Conservation (phyloP, 2,797 vertebrate genomes). For the Notolepis coatsorum region DNA sequence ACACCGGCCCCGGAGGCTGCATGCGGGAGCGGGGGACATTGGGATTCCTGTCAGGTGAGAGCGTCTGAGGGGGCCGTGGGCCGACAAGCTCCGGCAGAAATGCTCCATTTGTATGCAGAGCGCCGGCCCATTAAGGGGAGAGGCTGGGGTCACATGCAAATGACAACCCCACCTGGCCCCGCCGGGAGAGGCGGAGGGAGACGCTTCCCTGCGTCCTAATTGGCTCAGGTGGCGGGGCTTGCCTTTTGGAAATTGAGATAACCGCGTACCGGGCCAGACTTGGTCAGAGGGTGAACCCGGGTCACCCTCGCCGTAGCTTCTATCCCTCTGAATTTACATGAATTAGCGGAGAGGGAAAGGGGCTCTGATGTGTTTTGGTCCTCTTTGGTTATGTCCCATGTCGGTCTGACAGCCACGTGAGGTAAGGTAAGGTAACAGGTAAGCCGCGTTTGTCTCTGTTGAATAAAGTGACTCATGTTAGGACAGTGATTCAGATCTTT, state of each 20-base stretch:
- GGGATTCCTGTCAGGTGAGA: slow-evolving; percentile 82
- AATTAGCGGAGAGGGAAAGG: slow-evolving; percentile 44
- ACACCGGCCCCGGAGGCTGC: slow-evolving; percentile 59
- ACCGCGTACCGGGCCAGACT: slow-evolving; percentile 67
- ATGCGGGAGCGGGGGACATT: slow-evolving; percentile 61
- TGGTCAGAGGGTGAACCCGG: slow-evolving; percentile 72
- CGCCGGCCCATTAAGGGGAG: slow-evolving; percentile 75
- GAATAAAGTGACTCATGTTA: too few species aligned
- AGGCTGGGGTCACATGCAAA: slow-evolving; percentile 85
- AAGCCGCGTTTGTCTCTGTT: too few species aligned
- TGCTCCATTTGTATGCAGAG: slow-evolving; percentile 86
- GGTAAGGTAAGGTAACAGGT: too few species aligned
- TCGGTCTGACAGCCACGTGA: too few species aligned
- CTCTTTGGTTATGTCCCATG: background rate
- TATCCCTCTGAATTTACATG: slow-evolving; percentile 61
- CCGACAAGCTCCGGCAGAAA: slow-evolving; percentile 77
- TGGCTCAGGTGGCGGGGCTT: slow-evolving; percentile 79
- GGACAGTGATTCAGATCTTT: too few species aligned
- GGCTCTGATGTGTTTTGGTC: slow-evolving; percentile 19
- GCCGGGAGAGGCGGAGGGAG: slow-evolving; percentile 66
- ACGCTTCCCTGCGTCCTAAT: slow-evolving; percentile 67
- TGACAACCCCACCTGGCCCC: slow-evolving; percentile 70
- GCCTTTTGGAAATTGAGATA: slow-evolving; percentile 84
- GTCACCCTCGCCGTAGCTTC: slow-evolving; percentile 37
- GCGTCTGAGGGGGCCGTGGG: slow-evolving; percentile 71